Percentiles rank a stretch among this genome's conserved stretches.
phyloP scores from a whole-genome alignment of 2,113 vertebrate genomes.

The Pungitius pungitius region DNA sequence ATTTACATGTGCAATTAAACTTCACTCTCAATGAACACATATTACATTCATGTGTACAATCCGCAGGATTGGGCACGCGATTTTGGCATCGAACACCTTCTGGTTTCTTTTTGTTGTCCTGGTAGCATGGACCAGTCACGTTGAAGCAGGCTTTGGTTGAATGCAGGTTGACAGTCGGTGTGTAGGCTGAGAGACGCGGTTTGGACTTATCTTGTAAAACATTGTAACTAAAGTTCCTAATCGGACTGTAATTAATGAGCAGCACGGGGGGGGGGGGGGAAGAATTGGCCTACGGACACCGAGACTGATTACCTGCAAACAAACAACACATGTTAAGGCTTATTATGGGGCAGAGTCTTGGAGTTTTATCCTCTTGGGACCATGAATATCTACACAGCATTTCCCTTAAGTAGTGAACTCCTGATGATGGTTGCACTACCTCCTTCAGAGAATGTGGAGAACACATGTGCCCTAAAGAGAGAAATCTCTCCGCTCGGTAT shows the following conservation, averaged over 20 bases:
- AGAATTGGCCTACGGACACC: background rate
- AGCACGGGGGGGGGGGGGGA: background rate
- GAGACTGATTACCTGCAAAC: background rate
- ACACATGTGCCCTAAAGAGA: constrained; percentile 16
- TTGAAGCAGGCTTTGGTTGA: background rate
- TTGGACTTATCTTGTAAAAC: background rate
- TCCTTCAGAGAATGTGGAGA: background rate
- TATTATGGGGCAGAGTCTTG: background rate
- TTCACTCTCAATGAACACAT: too few relatives aligned
- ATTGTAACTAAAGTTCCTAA: background rate
- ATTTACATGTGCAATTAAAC: too few relatives aligned
- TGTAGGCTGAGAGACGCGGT: background rate
- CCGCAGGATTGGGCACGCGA: background rate
- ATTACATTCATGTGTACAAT: too few relatives aligned
- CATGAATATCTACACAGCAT: background rate
- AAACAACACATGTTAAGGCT: too few relatives aligned
- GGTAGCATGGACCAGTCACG: background rate
- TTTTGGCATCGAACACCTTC: background rate
- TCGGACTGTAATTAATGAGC: too few relatives aligned
- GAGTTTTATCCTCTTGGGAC: background rate
- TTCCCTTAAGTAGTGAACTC: background rate
- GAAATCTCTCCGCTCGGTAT: constrained; percentile 2
- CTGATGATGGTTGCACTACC: background rate
- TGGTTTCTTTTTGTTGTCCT: background rate
- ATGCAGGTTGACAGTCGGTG: background rate